These are phyloP conservation scores for Babyrousa celebensis DNA, from an alignment of 2,797 vertebrate species.

Conservation along the genomic window DNA sequence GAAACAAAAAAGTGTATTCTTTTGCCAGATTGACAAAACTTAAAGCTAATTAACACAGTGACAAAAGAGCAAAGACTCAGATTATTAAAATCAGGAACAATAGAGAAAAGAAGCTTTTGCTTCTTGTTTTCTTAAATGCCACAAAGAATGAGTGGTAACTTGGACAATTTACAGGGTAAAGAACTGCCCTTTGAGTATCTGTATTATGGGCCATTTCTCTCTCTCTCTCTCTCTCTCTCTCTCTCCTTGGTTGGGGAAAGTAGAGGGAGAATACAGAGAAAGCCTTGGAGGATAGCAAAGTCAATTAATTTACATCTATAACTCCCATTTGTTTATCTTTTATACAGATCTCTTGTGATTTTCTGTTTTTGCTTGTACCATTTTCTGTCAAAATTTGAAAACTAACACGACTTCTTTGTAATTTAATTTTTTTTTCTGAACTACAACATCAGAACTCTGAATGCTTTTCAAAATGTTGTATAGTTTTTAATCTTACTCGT, in stretches of 20 bases:
- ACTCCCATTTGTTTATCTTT: conserved; percentile 18
- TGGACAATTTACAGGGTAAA: background rate
- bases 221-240: background rate
- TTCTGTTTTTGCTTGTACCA: background rate
- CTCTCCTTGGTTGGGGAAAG: background rate
- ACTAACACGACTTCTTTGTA: background rate
- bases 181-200: background rate
- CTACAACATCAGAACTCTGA: background rate
- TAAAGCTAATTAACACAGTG: background rate
- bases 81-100: background rate
- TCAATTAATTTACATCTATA: background rate
- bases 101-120: conserved; percentile 11
- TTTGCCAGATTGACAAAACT: background rate
- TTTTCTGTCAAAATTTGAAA: conserved; percentile 57
- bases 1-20: background rate
- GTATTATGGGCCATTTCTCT: background rate
- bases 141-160: background rate
- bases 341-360: background rate
- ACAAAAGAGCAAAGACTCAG: background rate
- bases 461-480: conserved; percentile 54
- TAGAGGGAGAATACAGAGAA: background rate
- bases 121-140: conserved; percentile 19
- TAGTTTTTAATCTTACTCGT: conserved; percentile 58
- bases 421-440: conserved; percentile 56
- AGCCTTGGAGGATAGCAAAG: background rate